These are phyloP conservation scores for Willowsia nigromaculata DNA, from an alignment of 2,888 invertebrate species.

Conservation along the genomic window DNA sequence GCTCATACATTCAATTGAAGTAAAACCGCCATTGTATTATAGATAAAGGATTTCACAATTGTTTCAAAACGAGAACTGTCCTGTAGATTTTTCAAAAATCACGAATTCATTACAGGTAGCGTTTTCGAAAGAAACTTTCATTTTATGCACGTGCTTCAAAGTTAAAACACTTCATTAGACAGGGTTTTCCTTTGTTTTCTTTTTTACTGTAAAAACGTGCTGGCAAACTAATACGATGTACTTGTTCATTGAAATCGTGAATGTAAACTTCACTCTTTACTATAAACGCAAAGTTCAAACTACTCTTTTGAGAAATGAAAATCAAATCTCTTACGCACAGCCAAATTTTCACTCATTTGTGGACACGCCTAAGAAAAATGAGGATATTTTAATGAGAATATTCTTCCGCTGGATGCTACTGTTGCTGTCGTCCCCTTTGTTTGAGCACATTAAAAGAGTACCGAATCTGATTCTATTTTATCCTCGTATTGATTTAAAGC, in stretches of 20 bases:
- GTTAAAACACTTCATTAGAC: not conserved
- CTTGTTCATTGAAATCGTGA: no score
- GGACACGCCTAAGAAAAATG: not conserved
- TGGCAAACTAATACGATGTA: no score
- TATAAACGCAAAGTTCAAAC: no score
- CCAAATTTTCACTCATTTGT: not conserved
- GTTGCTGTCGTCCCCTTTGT: not conserved
- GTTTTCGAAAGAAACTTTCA: not conserved
- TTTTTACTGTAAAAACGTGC: no score
- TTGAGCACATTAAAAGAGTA: not conserved
- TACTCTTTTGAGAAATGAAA: not conserved
- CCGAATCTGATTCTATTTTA: not conserved
- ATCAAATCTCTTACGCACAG: not conserved
- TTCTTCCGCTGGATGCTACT: not conserved
- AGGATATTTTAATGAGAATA: not conserved
- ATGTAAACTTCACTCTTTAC: no score
- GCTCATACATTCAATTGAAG: no score
- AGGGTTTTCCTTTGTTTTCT: not conserved
- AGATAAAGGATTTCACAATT: not conserved
- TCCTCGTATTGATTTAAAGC: not conserved
- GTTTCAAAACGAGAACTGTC: no score
- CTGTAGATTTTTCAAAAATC: no score
- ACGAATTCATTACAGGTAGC: not conserved
- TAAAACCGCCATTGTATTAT: no score
- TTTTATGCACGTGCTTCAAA: slow-evolving; percentile 20